Base-by-base conservation (phyloP, 2,113 vertebrate species). In the Ahaetulla prasina region DNA sequence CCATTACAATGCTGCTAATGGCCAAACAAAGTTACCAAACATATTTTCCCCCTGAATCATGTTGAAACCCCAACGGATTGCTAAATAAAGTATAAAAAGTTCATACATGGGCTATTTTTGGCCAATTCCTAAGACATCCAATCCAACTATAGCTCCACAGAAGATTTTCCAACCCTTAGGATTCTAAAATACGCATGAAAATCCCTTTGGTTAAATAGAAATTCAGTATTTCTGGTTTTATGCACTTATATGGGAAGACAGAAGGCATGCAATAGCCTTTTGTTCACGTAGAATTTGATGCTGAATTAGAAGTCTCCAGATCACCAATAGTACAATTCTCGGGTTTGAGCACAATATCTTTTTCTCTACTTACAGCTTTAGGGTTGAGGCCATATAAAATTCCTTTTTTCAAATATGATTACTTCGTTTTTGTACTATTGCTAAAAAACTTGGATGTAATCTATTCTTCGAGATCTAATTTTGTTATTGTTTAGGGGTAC, bases 371-470 rank as follows among this genome's bases (percentile, higher is more conserved):
- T 49, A 74, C 22, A 35, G 74, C 27, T 18, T 90, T 68, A 84
- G 53, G 12, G 35, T 14, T 27, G 3, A 74, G 8, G n/a, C 92
- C 22, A n/a, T 43, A 43, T 80, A 3, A 39, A 39, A 80, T 43
- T 80, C 35, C 20, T 89, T 23, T 94, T 94, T 87, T 92, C 45
- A 1, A 47, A 12, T 80, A 53, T 94, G 54, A 93, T 35, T 20
- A 94, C 63, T 16, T 84, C 27, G 0, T 95, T 93, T 18, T 89
- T 91, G 14, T 93, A n/a, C 43, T 87, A 94, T 74, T 94, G n/a
- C 94, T 94, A 84, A 95, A 92, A 92, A 95, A 89, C 92, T 90
- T 90, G 22, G 60, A 91, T 93, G 94, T 16, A 93, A 54, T 91
- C 93, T 50, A 91, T 63, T 63, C n/a, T 74, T 74, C 2, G 6